Evolutionary conservation across 2,888 invertebrate species (phyloP).

Genomic region (Biston stratarius): DNA sequence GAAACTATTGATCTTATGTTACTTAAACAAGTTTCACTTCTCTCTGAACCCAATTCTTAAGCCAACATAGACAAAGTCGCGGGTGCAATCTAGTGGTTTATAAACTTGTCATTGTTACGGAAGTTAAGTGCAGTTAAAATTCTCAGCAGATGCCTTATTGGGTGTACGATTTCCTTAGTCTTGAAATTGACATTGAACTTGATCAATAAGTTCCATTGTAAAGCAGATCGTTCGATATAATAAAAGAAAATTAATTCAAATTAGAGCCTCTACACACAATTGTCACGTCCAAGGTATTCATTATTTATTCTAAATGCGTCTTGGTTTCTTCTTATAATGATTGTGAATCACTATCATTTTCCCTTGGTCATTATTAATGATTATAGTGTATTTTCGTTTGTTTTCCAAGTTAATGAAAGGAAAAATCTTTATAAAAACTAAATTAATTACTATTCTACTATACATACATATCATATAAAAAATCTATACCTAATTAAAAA

Average conservation of each 20-base stretch:
- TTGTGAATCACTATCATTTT: slow-evolving; percentile 11
- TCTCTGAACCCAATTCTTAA: too few species aligned
- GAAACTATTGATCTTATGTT: too few species aligned
- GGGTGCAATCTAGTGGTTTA: too few species aligned
- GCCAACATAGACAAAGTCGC: too few species aligned
- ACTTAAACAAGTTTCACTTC: too few species aligned
- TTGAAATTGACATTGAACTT: slow-evolving; percentile 20
- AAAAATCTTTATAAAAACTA: too few species aligned
- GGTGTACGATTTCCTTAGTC: slow-evolving; percentile 10
- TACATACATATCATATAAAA: too few species aligned
- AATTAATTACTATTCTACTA: too few species aligned
- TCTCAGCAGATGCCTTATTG: slow-evolving; percentile 3
- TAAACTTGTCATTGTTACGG: too few species aligned
- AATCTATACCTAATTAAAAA: too few species aligned
- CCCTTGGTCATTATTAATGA: slow-evolving; percentile 1
- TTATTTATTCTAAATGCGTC: slow-evolving; percentile 39
- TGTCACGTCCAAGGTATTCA: slow-evolving; percentile 70
- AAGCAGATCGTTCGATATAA: slow-evolving; percentile 37
- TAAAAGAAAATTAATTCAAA: slow-evolving; percentile 27
- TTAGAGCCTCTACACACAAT: slow-evolving; percentile 62
- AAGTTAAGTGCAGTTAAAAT: slow-evolving; percentile 1
- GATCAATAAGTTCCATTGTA: slow-evolving; percentile 19
- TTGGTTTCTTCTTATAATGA: slow-evolving; percentile 19
- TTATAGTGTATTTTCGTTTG: neutral
- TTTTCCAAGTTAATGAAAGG: too few species aligned